Conservation (phyloP, 2,113 vertebrate genomes). For the Candoia aspera region DNA sequence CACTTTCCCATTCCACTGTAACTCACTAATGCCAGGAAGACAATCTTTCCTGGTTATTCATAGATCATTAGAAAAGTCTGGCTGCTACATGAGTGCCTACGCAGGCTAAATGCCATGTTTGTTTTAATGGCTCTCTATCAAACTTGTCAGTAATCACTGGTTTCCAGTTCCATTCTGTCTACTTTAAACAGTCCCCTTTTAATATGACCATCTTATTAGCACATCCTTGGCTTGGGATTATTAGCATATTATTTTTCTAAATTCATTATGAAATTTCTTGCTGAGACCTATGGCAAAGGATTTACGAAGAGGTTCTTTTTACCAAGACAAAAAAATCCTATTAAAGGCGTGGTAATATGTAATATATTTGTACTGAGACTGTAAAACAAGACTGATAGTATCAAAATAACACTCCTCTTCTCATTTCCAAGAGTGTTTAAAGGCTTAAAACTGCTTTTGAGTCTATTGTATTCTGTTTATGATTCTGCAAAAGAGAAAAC, state of each 20-base stretch:
- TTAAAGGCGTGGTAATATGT: slow-evolving; percentile 21
- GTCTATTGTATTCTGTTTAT: neutral
- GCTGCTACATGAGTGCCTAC: slow-evolving; percentile 64
- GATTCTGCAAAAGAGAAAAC: neutral
- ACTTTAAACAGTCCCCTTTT: slow-evolving; percentile 64
- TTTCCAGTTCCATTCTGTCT: slow-evolving; percentile 58
- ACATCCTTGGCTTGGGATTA: slow-evolving; percentile 53
- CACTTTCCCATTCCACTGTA: slow-evolving; percentile 64
- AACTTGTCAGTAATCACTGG: slow-evolving; percentile 67
- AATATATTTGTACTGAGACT: slow-evolving; percentile 27
- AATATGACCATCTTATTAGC: slow-evolving; percentile 56
- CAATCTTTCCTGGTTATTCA: slow-evolving; percentile 70
- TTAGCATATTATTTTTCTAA: slow-evolving; percentile 47
- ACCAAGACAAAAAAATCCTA: slow-evolving; percentile 4
- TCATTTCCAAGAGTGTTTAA: neutral
- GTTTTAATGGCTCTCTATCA: slow-evolving; percentile 69
- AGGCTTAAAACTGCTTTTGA: neutral
- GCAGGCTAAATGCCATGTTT: slow-evolving; percentile 49
- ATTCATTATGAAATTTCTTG: slow-evolving; percentile 36
- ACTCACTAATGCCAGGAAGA: slow-evolving; percentile 68
- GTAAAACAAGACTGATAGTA: slow-evolving; percentile 25
- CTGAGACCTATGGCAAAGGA: slow-evolving; percentile 4
- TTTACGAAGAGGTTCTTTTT: slow-evolving; percentile 25
- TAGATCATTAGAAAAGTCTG: slow-evolving; percentile 69
- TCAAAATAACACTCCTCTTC: slow-evolving; percentile 10